phyloP scores from a whole-genome alignment of 2,113 vertebrate genomes.

The Barnardius zonarius region DNA sequence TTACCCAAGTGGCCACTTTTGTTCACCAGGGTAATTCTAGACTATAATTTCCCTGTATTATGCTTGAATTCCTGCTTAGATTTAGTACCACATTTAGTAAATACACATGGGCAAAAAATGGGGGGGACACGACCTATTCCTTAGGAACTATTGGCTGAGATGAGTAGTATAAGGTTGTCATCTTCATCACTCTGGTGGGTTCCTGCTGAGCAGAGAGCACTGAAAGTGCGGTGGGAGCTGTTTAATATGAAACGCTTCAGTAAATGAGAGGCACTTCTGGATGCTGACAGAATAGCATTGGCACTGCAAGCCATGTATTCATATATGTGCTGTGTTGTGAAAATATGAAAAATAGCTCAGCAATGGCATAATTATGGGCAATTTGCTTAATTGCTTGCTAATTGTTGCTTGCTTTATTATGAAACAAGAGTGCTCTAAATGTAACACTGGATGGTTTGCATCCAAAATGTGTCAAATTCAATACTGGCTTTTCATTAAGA shows the following conservation, averaged over 20 bases:
- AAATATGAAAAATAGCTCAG: slow-evolving; percentile 73
- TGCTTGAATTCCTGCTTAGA: slow-evolving; percentile 33
- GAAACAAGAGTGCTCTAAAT: slow-evolving; percentile 68
- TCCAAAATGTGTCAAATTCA: slow-evolving; percentile 59
- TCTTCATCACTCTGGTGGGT: slow-evolving; percentile 72
- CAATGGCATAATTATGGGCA: slow-evolving; percentile 76
- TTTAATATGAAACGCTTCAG: slow-evolving; percentile 68
- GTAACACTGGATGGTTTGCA: slow-evolving; percentile 63
- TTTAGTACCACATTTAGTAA: slow-evolving; percentile 43
- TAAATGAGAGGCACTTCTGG: slow-evolving; percentile 47
- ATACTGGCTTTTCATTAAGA: slow-evolving; percentile 48
- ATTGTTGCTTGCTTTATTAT: slow-evolving; percentile 73
- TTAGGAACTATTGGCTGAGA: slow-evolving; percentile 71
- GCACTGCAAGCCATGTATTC: slow-evolving; percentile 66
- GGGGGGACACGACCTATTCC: background rate
- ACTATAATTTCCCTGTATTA: slow-evolving; percentile 47
- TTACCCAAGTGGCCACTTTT: slow-evolving; percentile 42
- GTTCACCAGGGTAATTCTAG: slow-evolving; percentile 56
- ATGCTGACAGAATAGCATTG: slow-evolving; percentile 72
- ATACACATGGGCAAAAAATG: background rate
- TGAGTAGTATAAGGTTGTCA: slow-evolving; percentile 72
- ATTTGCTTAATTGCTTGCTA: slow-evolving; percentile 72
- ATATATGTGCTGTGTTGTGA: slow-evolving; percentile 66
- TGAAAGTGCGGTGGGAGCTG: slow-evolving; percentile 58
- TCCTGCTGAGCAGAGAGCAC: slow-evolving; percentile 70